Base-by-base conservation (phyloP, 2,888 invertebrate genomes). In the Polia nebulosa region DNA sequence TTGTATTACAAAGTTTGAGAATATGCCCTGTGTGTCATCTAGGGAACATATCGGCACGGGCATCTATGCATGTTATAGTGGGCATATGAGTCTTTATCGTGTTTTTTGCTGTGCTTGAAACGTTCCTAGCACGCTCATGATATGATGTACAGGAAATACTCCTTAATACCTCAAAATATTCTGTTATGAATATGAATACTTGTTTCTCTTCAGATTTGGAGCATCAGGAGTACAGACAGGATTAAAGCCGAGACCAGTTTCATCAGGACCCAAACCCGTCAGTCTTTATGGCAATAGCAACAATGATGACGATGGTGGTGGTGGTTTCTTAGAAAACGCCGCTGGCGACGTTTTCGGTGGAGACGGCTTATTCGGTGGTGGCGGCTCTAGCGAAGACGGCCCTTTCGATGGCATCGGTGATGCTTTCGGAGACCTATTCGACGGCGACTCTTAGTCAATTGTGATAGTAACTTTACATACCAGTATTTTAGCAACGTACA, bases 201-300 rank as follows among this genome's bases (percentile, higher is more conserved):
- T 39, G 2, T 13, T 64, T 47, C 20, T 67, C 92, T 89, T 67
- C 79, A 96, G 96, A 20, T 82, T 96, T 52, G 96, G 96, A 36
- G 75, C 92, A 44, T 91, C 92, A 27, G 96, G 96, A 5, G 78
- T 96, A 15, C 91, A 94, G 83, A 93, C 94, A n/a, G 95, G 95
- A 2, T 84, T 94, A 51, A 95, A 95, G 77, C 96, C 95, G 3
- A 93, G 94, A 75, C 95, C 95, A 39, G 86, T 91, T 52, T 91
- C 92, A 53, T 88, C 92, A 22, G 95, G 93, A 7, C 95, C 95
- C 3, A 89, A 90, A 55, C 93, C 95, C 44, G 88, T 94, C 6
- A 95, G 81, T 80, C 87, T 96, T 9, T 95, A 92, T 78, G 94
- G 95, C 36, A 92, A 82, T 70, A 92, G 93, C 39, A 91, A 84